These are phyloP conservation scores for Danio jaintianensis DNA, from an alignment of 2,797 vertebrate genomes.

Conservation along the genomic window DNA sequence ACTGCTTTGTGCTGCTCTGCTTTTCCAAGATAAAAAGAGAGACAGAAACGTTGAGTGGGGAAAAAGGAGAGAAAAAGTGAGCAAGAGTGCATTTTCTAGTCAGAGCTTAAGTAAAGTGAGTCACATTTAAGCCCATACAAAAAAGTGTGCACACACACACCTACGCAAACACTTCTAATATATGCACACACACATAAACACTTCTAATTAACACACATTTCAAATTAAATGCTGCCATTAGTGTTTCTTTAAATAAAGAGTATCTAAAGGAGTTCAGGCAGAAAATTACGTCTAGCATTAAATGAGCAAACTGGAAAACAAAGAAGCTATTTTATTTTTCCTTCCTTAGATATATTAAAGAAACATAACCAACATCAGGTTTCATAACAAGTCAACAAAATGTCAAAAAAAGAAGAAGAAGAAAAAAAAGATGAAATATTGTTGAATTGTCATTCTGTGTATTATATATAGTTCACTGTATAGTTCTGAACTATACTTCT, in stretches of 20 bases:
- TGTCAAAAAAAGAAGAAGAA: no score
- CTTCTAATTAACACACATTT: no score
- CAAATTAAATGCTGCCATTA: not conserved
- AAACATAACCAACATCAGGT: not conserved
- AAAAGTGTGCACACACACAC: not conserved
- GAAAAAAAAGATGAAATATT: no score
- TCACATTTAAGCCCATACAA: not conserved
- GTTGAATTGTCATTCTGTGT: no score
- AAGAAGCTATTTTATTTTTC: not conserved
- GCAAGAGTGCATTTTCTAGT: not conserved
- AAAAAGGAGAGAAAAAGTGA: not conserved
- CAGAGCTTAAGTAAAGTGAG: not conserved
- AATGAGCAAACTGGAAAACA: not conserved
- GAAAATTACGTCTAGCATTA: not conserved
- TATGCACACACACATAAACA: no score
- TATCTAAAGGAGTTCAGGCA: not conserved
- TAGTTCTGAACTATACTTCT: no score
- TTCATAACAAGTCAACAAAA: not conserved
- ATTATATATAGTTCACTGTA: no score
- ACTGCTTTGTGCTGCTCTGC: constrained; percentile 22
- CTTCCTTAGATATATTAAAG: not conserved
- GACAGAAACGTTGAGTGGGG: not conserved
- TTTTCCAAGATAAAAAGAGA: constrained; percentile 14
- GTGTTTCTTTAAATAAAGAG: not conserved
- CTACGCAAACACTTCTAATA: no score